Evolutionary conservation across 2,797 vertebrate species (phyloP).

Genomic region (Gorsachius magnificus): DNA sequence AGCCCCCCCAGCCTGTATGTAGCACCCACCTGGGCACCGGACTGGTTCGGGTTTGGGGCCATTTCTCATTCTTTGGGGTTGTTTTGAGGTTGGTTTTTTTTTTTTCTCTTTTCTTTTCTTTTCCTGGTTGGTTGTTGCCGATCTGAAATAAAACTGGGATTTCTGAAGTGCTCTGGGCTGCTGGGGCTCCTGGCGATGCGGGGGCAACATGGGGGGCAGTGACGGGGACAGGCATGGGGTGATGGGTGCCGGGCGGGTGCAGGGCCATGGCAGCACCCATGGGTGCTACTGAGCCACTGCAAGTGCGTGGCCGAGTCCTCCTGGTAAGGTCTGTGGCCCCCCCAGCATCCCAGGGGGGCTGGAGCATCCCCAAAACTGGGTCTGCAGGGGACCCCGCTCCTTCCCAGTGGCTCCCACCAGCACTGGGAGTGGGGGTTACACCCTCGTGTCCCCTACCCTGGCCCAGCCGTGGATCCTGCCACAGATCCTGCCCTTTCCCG

Average conservation of each 20-base stretch:
- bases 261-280: not conserved
- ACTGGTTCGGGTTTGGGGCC: not conserved
- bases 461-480: not conserved
- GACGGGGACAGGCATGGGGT: no score
- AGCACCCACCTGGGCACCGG: conserved; percentile 50
- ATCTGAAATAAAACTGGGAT: conserved; percentile 47
- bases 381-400: not conserved
- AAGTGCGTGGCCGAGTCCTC: not conserved
- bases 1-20: conserved; percentile 53
- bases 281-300: not conserved
- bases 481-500: not conserved
- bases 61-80: not conserved
- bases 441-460: no score
- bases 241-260: not conserved
- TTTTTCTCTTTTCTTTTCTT: not conserved
- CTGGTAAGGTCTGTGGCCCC: fast-evolving
- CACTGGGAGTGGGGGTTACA: not conserved
- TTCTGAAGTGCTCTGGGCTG: not conserved
- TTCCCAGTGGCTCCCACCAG: not conserved
- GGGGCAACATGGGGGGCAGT: no score
- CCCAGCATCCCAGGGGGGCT: not conserved
- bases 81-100: not conserved
- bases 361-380: not conserved
- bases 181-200: not conserved
- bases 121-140: conserved; percentile 18